A percentile compares a stretch with the other conserved stretches of the same genome.
Conservation (phyloP, 2,888 invertebrate species). For the Sesia bembeciformis region DNA sequence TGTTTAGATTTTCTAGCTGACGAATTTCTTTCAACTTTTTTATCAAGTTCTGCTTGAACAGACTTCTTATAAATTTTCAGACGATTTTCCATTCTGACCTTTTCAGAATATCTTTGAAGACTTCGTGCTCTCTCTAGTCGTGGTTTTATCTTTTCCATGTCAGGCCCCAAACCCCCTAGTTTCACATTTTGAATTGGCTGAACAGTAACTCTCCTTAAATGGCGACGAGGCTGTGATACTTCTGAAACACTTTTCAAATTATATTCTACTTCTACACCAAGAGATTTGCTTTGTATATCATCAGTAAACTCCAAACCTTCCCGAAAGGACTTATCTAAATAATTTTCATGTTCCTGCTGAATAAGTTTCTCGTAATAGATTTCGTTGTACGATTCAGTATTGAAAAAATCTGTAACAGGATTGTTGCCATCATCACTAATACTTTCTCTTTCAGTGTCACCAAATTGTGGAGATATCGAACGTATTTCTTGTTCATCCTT, state of each 20-base stretch:
- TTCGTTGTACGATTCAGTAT: conserved; percentile 61
- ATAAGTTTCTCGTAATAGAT: conserved; percentile 56
- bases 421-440: conserved; percentile 34
- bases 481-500: conserved; percentile 36
- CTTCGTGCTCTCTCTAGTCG: conserved; percentile 60
- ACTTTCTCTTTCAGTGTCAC: conserved; percentile 60
- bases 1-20: conserved; percentile 18
- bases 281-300: conserved; percentile 21
- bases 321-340: conserved; percentile 38
- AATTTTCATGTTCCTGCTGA: conserved; percentile 29
- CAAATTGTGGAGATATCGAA: conserved; percentile 56
- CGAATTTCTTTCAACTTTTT: conserved; percentile 22
- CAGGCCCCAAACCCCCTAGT: conserved; percentile 59
- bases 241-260: conserved; percentile 56
- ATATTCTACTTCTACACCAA: conserved; percentile 22
- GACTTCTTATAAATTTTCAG: conserved; percentile 55
- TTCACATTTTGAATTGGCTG: conserved; percentile 40
- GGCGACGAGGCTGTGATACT: conserved; percentile 37
- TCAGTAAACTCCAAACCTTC: conserved; percentile 27
- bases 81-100: conserved; percentile 61
- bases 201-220: conserved; percentile 28
- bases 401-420: conserved; percentile 37
- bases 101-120: conserved; percentile 64
- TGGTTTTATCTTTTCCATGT: conserved; percentile 54
- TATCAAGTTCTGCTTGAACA: conserved; percentile 33